These are phyloP conservation scores for Anarrhichthys ocellatus DNA, from an alignment of 2,113 vertebrate genomes.

Conservation along the genomic window DNA sequence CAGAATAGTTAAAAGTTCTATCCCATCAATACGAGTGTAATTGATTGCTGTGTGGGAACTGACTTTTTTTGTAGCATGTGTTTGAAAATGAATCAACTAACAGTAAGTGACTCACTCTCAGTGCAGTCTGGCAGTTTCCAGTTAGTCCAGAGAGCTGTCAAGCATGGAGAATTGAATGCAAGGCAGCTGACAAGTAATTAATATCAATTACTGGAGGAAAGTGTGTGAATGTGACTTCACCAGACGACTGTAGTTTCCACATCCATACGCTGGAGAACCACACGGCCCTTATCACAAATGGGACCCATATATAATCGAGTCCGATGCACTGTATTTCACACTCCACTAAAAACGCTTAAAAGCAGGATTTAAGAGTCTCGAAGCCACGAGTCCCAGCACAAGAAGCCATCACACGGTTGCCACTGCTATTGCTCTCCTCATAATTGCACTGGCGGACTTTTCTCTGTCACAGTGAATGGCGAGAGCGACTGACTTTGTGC, in stretches of 20 bases:
- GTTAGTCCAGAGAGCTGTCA: slow-evolving; percentile 63
- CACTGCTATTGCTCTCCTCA: slow-evolving; percentile 37
- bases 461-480: slow-evolving; percentile 31
- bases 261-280: slow-evolving; percentile 21
- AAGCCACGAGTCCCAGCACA: slow-evolving; percentile 27
- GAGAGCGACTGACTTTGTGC: slow-evolving; percentile 51
- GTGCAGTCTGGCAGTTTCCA: slow-evolving; percentile 36
- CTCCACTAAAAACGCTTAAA: slow-evolving; percentile 61
- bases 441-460: slow-evolving; percentile 56
- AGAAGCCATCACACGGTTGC: slow-evolving; percentile 46
- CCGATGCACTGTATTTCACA: slow-evolving; percentile 69
- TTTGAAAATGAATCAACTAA: slow-evolving; percentile 37
- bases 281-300: slow-evolving; percentile 43
- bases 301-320: slow-evolving; percentile 57
- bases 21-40: slow-evolving; percentile 7
- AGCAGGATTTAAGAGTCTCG: slow-evolving; percentile 57
- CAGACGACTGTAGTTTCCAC: slow-evolving; percentile 29
- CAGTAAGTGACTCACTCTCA: slow-evolving; percentile 28
- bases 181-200: slow-evolving; percentile 78
- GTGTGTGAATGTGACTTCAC: slow-evolving; percentile 77
- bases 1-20: slow-evolving; percentile 19
- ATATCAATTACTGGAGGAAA: slow-evolving; percentile 80
- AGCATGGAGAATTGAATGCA: slow-evolving; percentile 59
- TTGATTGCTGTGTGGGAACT: not conserved
- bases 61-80: slow-evolving; percentile 15